A percentile compares a stretch with the other conserved stretches of the same genome.
Evolutionary conservation across 2,113 vertebrate genomes (phyloP).

Genomic region (Peromyscus polionotus): DNA sequence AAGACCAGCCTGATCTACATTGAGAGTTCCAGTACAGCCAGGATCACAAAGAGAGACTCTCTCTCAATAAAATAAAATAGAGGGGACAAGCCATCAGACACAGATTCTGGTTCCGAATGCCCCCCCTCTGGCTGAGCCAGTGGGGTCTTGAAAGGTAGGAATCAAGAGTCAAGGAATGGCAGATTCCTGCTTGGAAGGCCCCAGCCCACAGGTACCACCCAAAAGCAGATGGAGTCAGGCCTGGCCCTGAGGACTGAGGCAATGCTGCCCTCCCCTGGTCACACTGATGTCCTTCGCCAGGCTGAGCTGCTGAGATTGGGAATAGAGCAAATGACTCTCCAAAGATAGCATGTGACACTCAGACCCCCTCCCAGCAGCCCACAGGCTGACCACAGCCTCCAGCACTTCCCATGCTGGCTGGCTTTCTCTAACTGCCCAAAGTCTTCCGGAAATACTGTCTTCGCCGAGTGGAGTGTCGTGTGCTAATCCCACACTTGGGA

Average conservation of each 20-base stretch:
- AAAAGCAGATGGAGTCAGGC: not conserved
- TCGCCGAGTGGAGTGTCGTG: not conserved
- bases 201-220: not conserved
- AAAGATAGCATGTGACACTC: not conserved
- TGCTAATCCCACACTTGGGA: not conserved
- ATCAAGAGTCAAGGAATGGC: not conserved
- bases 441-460: not conserved
- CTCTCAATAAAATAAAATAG: not conserved
- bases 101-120: not conserved
- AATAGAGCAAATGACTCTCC: not conserved
- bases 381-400: not conserved
- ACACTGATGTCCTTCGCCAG: not conserved
- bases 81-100: not conserved
- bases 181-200: not conserved
- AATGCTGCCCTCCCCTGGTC: conserved; percentile 67
- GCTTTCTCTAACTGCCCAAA: not conserved
- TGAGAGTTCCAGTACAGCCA: not conserved
- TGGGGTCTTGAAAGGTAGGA: not conserved
- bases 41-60: not conserved
- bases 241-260: not conserved
- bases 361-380: not conserved
- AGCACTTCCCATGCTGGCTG: not conserved
- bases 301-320: not conserved
- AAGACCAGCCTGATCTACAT: not conserved
- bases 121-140: not conserved